Evolutionary conservation across 2,888 invertebrate genomes (phyloP).

Genomic region (Mycalesis mineus): DNA sequence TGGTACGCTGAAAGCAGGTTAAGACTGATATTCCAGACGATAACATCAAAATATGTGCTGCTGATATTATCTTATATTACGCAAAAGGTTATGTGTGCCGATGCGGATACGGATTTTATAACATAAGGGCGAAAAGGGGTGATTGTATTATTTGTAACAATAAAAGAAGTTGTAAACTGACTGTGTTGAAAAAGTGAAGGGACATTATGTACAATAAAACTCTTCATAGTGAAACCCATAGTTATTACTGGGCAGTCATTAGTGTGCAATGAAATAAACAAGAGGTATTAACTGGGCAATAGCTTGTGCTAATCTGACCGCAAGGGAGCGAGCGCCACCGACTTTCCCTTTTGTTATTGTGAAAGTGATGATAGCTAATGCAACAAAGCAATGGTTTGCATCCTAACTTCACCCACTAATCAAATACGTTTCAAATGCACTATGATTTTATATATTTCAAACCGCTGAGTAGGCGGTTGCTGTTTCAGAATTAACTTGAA

Average conservation of each 20-base stretch:
- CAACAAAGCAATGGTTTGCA: slow-evolving; percentile 62
- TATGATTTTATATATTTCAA: slow-evolving; percentile 15
- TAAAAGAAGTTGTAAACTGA: neutral
- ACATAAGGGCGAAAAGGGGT: slow-evolving; percentile 6
- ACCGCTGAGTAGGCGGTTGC: neutral
- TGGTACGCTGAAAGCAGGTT: slow-evolving; percentile 41
- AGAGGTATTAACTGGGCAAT: slow-evolving; percentile 68
- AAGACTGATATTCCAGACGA: slow-evolving; percentile 49
- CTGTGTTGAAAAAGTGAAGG: slow-evolving; percentile 1
- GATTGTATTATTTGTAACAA: neutral
- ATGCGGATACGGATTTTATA: slow-evolving; percentile 27
- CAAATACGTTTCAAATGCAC: slow-evolving; percentile 25
- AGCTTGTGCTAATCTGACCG: slow-evolving; percentile 67
- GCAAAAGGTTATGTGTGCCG: slow-evolving; percentile 32
- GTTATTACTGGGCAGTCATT: slow-evolving; percentile 47
- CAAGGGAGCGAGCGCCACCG: slow-evolving; percentile 70
- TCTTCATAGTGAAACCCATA: slow-evolving; percentile 45
- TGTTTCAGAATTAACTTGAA: neutral
- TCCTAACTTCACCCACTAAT: slow-evolving; percentile 47
- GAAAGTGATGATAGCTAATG: slow-evolving; percentile 73
- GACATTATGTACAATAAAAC: slow-evolving; percentile 13
- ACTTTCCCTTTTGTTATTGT: slow-evolving; percentile 76
- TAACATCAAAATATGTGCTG: slow-evolving; percentile 52
- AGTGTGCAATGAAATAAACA: slow-evolving; percentile 65
- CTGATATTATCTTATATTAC: slow-evolving; percentile 48